phyloP scores from a whole-genome alignment of 2,888 invertebrate species.

The Platynereis dumerilii region DNA sequence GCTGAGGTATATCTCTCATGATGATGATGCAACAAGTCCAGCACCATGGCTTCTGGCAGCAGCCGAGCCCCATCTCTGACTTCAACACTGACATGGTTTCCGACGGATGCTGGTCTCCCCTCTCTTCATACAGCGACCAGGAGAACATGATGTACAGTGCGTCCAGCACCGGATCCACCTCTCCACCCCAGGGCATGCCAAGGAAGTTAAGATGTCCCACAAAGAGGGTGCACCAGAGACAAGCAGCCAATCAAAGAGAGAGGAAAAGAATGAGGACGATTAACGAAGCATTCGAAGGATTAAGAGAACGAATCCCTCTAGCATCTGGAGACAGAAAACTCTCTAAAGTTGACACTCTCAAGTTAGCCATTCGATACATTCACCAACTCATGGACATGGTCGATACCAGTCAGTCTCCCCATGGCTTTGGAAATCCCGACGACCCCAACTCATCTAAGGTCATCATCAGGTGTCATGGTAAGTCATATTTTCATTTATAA shows the following conservation, averaged over 20 bases:
- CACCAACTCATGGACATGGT: slow-evolving; percentile 89
- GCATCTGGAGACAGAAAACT: slow-evolving; percentile 84
- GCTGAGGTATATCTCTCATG: no score
- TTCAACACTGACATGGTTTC: no score
- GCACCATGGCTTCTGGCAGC: no score
- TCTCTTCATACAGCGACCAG: slow-evolving; percentile 18
- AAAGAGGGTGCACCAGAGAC: slow-evolving; percentile 85
- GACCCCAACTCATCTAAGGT: slow-evolving; percentile 78
- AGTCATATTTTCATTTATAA: neutral
- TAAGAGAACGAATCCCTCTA: slow-evolving; percentile 84
- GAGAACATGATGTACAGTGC: slow-evolving; percentile 16
- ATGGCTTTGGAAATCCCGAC: slow-evolving; percentile 68
- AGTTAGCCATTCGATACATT: slow-evolving; percentile 92
- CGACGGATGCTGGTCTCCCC: slow-evolving; percentile 14
- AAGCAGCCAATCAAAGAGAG: slow-evolving; percentile 92
- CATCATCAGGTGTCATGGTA: slow-evolving; percentile 73
- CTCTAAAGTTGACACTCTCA: slow-evolving; percentile 92
- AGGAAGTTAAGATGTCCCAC: slow-evolving; percentile 15
- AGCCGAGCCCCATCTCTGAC: no score
- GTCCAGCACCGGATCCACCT: neutral
- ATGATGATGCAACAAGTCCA: no score
- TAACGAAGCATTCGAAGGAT: slow-evolving; percentile 94
- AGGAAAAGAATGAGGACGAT: slow-evolving; percentile 94
- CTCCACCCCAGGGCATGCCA: neutral
- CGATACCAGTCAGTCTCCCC: slow-evolving; percentile 44